Conservation (phyloP, 2,888 invertebrate genomes). For the Ceratothoa steindachneri region DNA sequence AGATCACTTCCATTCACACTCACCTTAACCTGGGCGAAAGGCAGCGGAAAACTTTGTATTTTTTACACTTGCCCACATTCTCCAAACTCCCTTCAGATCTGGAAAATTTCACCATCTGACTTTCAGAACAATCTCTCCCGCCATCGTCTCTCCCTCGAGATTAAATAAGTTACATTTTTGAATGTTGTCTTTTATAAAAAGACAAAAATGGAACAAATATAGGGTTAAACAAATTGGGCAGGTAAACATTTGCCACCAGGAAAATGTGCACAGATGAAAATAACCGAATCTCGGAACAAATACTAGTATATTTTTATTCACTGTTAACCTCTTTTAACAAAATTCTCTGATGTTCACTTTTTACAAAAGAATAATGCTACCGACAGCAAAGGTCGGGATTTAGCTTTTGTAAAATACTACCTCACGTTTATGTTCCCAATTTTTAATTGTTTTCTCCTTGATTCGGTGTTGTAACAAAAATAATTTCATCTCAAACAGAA, state of each 20-base stretch:
- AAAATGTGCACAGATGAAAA: background rate
- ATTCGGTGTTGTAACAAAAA: no score
- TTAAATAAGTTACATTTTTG: no score
- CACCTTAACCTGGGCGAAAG: conserved; percentile 45
- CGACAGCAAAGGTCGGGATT: no score
- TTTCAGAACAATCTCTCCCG: background rate
- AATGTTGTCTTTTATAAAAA: no score
- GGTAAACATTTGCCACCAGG: background rate
- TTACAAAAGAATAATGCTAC: no score
- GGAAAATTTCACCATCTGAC: conserved; percentile 4
- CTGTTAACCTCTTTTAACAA: background rate
- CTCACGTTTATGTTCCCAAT: no score
- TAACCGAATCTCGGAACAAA: background rate
- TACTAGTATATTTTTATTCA: background rate
- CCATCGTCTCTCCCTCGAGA: background rate
- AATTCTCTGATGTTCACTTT: no score
- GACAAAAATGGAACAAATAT: no score
- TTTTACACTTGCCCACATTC: conserved; percentile 45
- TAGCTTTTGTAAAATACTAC: no score
- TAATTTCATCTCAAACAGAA: no score
- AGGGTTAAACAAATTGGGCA: background rate
- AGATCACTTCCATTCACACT: conserved; percentile 22
- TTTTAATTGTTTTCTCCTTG: no score
- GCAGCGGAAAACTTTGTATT: conserved; percentile 46
- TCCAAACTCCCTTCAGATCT: conserved; percentile 20